These are phyloP conservation scores for Flexamia atlantica DNA, from an alignment of 2,888 invertebrate genomes.

Conservation along the genomic window DNA sequence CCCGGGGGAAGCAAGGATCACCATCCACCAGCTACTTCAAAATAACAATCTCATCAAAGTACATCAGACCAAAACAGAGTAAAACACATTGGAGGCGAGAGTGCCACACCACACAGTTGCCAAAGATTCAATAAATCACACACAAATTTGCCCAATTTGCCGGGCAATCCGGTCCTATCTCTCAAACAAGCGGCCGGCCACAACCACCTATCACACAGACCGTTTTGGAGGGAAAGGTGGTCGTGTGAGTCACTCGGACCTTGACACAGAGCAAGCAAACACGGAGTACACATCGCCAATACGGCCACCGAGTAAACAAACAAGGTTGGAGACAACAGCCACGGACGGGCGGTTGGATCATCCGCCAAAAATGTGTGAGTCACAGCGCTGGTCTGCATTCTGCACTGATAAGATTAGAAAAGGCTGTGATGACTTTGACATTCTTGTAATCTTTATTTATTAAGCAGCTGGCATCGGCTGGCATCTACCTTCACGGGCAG, in stretches of 20 bases:
- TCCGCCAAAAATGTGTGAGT: neutral
- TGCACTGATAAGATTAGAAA: neutral
- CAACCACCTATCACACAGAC: neutral
- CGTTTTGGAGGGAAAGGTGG: slow-evolving; percentile 45
- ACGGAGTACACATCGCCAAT: neutral
- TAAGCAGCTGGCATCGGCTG: too few relatives aligned
- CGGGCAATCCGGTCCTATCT: neutral
- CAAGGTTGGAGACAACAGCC: neutral
- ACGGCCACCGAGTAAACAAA: neutral
- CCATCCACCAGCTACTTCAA: too few relatives aligned
- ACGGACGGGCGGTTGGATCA: neutral
- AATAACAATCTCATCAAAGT: too few relatives aligned
- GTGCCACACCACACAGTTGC: too few relatives aligned
- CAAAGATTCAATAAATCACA: slow-evolving; percentile 25
- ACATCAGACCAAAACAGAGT: too few relatives aligned
- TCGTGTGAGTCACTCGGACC: slow-evolving; percentile 20
- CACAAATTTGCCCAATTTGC: too few relatives aligned
- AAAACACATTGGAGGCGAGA: too few relatives aligned
- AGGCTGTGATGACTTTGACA: neutral
- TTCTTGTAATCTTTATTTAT: neutral
- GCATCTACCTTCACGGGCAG: too few relatives aligned
- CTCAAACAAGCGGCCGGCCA: neutral
- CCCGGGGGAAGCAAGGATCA: too few relatives aligned
- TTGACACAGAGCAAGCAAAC: slow-evolving; percentile 43
- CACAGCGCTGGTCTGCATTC: neutral